Percentiles rank a stretch among this genome's conserved stretches.
Conservation (phyloP, 2,888 invertebrate genomes). For the Drosophila ezoana region DNA sequence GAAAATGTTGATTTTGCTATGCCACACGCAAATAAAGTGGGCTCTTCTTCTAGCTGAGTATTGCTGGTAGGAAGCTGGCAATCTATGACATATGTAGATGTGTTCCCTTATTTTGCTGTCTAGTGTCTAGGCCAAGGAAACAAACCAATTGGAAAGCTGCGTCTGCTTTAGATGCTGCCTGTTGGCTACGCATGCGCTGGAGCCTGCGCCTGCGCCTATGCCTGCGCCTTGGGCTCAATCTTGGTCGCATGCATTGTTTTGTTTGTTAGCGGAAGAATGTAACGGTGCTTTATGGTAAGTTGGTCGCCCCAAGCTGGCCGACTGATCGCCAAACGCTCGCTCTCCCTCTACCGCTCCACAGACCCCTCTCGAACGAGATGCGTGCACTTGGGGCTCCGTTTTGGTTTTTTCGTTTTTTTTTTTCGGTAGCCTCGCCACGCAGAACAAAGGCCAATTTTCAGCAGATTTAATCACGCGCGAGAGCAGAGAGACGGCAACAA, state of each 20-base stretch:
- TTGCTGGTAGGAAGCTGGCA: slow-evolving; percentile 2
- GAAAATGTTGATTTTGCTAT: not conserved
- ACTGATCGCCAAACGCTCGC: slow-evolving; percentile 33
- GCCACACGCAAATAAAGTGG: not conserved
- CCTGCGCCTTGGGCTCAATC: slow-evolving; percentile 42
- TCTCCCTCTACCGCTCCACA: not conserved
- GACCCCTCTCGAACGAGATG: slow-evolving; percentile 27
- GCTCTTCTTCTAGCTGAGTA: slow-evolving; percentile 1
- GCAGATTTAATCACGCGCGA: slow-evolving; percentile 78
- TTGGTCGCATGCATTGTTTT: slow-evolving; percentile 63
- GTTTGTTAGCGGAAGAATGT: slow-evolving; percentile 76
- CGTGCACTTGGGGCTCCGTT: slow-evolving; percentile 36
- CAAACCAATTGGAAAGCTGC: slow-evolving; percentile 57
- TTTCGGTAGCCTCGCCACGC: slow-evolving; percentile 53
- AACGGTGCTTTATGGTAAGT: slow-evolving; percentile 80
- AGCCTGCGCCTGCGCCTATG: slow-evolving; percentile 17
- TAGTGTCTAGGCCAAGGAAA: slow-evolving; percentile 48
- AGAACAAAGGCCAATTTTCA: slow-evolving; percentile 79
- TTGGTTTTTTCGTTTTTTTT: slow-evolving; percentile 12
- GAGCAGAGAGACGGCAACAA: slow-evolving; percentile 62
- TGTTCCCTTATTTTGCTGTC: slow-evolving; percentile 33
- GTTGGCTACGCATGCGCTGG: slow-evolving; percentile 62
- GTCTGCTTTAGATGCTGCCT: slow-evolving; percentile 35
- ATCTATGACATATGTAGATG: slow-evolving; percentile 29
- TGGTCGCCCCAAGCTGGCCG: slow-evolving; percentile 57